Evolutionary conservation across 2,797 vertebrate genomes (phyloP).

Genomic region (Sebastes hopkinsi): DNA sequence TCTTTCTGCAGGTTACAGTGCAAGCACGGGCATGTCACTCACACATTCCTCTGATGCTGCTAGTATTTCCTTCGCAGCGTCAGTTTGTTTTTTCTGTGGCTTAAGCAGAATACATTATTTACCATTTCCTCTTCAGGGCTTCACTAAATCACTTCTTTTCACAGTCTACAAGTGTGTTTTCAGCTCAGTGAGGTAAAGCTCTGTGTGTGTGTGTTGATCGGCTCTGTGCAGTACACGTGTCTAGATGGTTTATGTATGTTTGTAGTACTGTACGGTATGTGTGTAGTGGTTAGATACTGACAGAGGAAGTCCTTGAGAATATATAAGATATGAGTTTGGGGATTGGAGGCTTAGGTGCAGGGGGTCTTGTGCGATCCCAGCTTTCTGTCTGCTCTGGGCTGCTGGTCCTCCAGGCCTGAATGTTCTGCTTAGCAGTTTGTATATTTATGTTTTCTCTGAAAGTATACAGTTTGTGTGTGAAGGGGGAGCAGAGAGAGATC

Average conservation of each 20-base stretch:
- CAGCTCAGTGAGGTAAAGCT: not conserved
- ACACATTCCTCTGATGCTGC: slow-evolving; percentile 46
- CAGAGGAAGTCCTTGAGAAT: not conserved
- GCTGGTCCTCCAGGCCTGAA: not conserved
- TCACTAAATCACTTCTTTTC: not conserved
- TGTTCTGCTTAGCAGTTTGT: slow-evolving; percentile 15
- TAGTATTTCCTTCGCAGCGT: not conserved
- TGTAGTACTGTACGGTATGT: not conserved
- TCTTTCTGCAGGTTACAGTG: slow-evolving; percentile 49
- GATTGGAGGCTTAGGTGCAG: not conserved
- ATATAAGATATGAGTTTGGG: not conserved
- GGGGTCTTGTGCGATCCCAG: not conserved
- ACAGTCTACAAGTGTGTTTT: slow-evolving; percentile 15
- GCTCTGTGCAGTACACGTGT: not conserved
- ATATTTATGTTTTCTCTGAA: slow-evolving; percentile 43
- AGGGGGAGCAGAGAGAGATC: not conserved
- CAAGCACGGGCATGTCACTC: slow-evolving; percentile 57
- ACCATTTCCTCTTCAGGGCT: not conserved
- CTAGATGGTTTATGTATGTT: not conserved
- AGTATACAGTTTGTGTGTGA: slow-evolving; percentile 16
- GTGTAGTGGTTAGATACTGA: not conserved
- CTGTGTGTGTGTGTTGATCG: not conserved
- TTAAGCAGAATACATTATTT: not conserved
- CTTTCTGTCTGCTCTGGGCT: not conserved
- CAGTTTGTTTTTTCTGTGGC: not conserved